These are phyloP conservation scores for Drosophila prolongata DNA, from an alignment of 2,888 invertebrate species.

Conservation along the genomic window DNA sequence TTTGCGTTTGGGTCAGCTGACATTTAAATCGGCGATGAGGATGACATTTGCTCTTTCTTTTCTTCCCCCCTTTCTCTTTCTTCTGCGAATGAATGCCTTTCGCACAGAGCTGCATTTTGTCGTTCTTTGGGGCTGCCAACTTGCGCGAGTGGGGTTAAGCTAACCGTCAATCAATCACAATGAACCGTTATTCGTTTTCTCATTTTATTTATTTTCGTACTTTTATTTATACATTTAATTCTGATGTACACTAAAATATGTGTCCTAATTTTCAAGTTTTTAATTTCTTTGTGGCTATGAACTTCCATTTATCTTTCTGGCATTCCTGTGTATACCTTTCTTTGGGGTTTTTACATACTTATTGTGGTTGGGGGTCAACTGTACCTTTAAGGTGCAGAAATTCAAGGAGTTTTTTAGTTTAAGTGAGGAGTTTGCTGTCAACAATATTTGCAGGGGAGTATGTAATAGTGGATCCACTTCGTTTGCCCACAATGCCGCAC, in stretches of 20 bases:
- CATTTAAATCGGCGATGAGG: conserved; percentile 68
- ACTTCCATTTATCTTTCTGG: conserved; percentile 3
- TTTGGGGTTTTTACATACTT: conserved; percentile 27
- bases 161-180: background rate
- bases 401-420: background rate
- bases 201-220: conserved; percentile 33
- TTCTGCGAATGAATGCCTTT: background rate
- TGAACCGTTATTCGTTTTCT: conserved; percentile 13
- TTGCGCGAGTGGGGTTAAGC: background rate
- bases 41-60: conserved; percentile 6
- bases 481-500: conserved; percentile 25
- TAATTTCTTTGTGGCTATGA: conserved; percentile 38
- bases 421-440: conserved; percentile 6
- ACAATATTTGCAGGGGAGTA: conserved; percentile 5
- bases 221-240: conserved; percentile 70
- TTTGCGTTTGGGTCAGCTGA: conserved; percentile 51
- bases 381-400: conserved; percentile 26
- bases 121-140: conserved; percentile 14
- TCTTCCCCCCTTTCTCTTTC: background rate
- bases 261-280: conserved; percentile 51
- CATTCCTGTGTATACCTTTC: conserved; percentile 10
- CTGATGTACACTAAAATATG: conserved; percentile 77
- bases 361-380: conserved; percentile 27
- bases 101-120: conserved; percentile 24
- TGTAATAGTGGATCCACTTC: background rate